Conservation (phyloP, 92 coral and sea anemone species). For the Muricea muricata region DNA sequence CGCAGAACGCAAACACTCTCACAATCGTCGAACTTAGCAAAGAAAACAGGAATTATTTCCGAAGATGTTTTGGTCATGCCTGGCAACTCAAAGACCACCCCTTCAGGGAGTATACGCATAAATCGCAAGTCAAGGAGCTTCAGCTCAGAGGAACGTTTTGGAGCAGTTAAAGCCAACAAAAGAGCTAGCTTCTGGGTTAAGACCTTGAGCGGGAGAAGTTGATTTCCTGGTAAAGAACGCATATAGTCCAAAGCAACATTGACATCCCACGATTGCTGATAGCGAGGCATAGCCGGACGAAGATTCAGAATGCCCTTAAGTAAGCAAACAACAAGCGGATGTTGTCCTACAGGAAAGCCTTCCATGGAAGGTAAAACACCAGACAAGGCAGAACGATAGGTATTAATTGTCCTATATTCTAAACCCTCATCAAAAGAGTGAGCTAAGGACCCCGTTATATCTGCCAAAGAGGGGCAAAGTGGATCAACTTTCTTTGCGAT, state of each 20-base stretch:
- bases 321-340: slow-evolving; percentile 2
- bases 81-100: slow-evolving; percentile 33
- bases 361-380: slow-evolving; percentile 27
- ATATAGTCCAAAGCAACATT: slow-evolving; percentile 8
- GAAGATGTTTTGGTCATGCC: slow-evolving; percentile 39
- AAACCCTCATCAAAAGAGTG: background rate
- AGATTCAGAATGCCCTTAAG: slow-evolving; percentile 29
- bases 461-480: background rate
- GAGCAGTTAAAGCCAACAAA: slow-evolving; percentile 18
- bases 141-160: slow-evolving; percentile 31
- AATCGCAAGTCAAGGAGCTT: slow-evolving; percentile 28
- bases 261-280: slow-evolving; percentile 37
- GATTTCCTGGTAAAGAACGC: slow-evolving; percentile 10
- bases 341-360: slow-evolving; percentile 36
- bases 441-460: background rate
- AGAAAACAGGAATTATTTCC: background rate
- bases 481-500: background rate
- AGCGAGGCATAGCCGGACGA: slow-evolving; percentile 47
- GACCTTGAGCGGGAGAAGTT: slow-evolving; percentile 7
- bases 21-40: background rate
- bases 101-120: slow-evolving; percentile 29
- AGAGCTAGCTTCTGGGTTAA: slow-evolving; percentile 31
- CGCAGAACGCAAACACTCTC: background rate
- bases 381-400: slow-evolving; percentile 36
- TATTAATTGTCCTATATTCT: slow-evolving; percentile 12